A percentile compares a stretch with the other conserved stretches of the same genome.
Evolutionary conservation across 2,888 invertebrate species (phyloP).

Genomic region (Melanophora roralis): DNA sequence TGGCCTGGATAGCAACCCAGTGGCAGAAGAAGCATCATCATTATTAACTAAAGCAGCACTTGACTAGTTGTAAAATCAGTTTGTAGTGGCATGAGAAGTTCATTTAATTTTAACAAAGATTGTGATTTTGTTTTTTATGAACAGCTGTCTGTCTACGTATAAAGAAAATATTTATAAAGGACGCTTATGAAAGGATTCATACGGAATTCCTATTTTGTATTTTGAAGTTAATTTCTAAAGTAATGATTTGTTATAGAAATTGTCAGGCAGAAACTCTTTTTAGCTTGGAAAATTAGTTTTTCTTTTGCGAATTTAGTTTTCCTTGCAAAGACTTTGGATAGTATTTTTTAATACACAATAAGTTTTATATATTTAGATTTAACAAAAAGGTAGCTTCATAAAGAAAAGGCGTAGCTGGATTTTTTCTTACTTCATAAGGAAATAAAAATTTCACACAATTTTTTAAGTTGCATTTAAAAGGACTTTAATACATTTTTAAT

Average conservation of each 20-base stretch:
- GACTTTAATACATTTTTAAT: too few relatives aligned
- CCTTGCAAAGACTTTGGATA: background rate
- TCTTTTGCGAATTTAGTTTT: background rate
- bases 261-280: background rate
- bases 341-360: slow-evolving; percentile 9
- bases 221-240: slow-evolving; percentile 35
- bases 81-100: slow-evolving; percentile 28
- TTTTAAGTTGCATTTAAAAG: background rate
- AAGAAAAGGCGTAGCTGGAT: too few relatives aligned
- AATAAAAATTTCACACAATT: background rate
- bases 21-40: background rate
- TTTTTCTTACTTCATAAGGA: too few relatives aligned
- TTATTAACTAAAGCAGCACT: background rate
- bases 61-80: background rate
- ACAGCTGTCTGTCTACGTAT: slow-evolving; percentile 3
- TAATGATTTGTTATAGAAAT: slow-evolving; percentile 10
- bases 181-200: background rate
- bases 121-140: slow-evolving; percentile 39
- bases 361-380: background rate
- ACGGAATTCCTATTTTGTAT: background rate
- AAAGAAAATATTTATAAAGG: background rate
- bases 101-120: slow-evolving; percentile 50
- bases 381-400: too few relatives aligned
- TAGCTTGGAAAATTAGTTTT: background rate
- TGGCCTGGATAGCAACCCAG: slow-evolving; percentile 16